A percentile compares a stretch with the other conserved stretches of the same genome.
phyloP scores from a whole-genome alignment of 2,113 vertebrate genomes.

The Gambusia affinis region DNA sequence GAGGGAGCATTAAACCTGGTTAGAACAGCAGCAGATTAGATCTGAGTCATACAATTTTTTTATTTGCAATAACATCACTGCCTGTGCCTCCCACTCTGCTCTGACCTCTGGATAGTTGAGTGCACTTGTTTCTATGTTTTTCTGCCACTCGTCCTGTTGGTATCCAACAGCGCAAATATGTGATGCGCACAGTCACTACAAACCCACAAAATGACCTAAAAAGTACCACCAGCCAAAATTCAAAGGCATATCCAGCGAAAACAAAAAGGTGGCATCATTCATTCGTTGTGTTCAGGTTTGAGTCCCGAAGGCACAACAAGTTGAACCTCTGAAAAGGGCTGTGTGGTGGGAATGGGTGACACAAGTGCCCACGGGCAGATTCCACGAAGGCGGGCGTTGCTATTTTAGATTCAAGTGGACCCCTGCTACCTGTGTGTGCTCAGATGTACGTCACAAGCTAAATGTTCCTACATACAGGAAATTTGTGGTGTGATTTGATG shows the following conservation, averaged over 20 bases:
- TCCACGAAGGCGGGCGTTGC: slow-evolving; percentile 17
- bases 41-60: slow-evolving; percentile 27
- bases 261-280: slow-evolving; percentile 32
- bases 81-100: slow-evolving; percentile 18
- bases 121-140: slow-evolving; percentile 7
- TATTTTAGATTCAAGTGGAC: slow-evolving; percentile 19
- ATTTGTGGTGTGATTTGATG: background rate
- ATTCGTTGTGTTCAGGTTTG: slow-evolving; percentile 26
- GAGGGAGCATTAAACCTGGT: slow-evolving; percentile 7
- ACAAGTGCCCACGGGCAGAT: slow-evolving; percentile 22
- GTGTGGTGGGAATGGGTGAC: slow-evolving; percentile 7
- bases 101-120: slow-evolving; percentile 24
- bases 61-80: slow-evolving; percentile 10
- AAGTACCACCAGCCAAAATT: slow-evolving; percentile 6
- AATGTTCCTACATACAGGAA: slow-evolving; percentile 26
- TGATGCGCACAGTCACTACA: slow-evolving; percentile 14
- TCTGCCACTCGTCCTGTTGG: background rate
- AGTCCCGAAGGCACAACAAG: background rate
- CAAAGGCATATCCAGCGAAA: slow-evolving; percentile 5
- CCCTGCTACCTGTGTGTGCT: slow-evolving; percentile 43
- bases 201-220: slow-evolving; percentile 23
- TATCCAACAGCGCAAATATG: background rate
- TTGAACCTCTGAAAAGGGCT: slow-evolving; percentile 18
- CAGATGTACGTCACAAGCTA: slow-evolving; percentile 45
- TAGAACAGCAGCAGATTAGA: slow-evolving; percentile 18